Percentiles rank a stretch among this genome's conserved stretches.
These are phyloP conservation scores for Tupaia tana DNA, from an alignment of 2,113 vertebrate genomes.

Conservation along the genomic window DNA sequence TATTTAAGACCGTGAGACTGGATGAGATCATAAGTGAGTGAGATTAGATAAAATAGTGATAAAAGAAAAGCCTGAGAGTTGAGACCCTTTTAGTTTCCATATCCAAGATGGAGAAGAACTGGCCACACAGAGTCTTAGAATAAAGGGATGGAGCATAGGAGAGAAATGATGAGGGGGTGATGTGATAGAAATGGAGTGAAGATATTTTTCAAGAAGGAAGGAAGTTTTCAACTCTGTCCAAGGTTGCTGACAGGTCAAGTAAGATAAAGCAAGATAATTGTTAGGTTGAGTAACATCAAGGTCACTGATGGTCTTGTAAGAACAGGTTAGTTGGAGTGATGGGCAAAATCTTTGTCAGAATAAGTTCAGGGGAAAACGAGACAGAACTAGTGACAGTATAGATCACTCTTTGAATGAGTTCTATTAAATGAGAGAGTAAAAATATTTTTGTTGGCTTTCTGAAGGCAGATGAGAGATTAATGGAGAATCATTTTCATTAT, in stretches of 20 bases:
- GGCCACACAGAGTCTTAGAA: background rate
- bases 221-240: background rate
- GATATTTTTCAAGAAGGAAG: background rate
- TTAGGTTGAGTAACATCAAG: background rate
- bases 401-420: background rate
- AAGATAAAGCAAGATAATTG: background rate
- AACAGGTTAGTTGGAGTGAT: background rate
- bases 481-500: background rate
- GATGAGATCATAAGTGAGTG: background rate
- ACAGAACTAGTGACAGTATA: background rate
- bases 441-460: background rate
- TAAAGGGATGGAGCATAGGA: background rate
- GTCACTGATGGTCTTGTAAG: background rate
- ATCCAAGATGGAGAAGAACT: background rate
- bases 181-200: background rate
- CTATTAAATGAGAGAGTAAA: background rate
- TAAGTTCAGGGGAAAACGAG: background rate
- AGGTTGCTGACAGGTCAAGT: background rate
- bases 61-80: background rate
- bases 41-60: constrained; percentile 17
- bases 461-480: background rate
- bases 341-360: background rate
- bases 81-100: background rate
- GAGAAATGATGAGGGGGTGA: background rate
- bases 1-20: background rate